Conservation (phyloP, 2,797 vertebrate genomes). For the Chelidonichthys spinosus region DNA sequence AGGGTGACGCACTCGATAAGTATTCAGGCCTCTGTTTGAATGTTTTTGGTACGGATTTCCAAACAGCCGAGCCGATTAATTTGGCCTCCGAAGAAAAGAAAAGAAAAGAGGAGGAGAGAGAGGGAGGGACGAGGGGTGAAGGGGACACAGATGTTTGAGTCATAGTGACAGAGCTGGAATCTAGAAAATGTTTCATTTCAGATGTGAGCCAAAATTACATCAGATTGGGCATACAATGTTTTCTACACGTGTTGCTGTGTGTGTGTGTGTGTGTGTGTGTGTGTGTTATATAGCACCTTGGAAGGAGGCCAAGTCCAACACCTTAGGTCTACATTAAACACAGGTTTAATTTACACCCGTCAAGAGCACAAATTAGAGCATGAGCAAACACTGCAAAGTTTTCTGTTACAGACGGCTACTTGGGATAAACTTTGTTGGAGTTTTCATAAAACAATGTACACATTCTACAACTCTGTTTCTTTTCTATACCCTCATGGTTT, state of each 20-base stretch:
- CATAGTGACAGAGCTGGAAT: conserved; percentile 50
- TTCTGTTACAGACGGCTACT: not conserved
- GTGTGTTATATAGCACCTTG: not conserved
- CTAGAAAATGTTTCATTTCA: conserved; percentile 50
- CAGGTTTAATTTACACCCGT: not conserved
- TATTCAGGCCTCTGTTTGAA: conserved; percentile 39
- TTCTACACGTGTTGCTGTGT: conserved; percentile 10
- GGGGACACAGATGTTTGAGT: conserved; percentile 33
- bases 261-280: not conserved
- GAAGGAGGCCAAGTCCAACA: conserved; percentile 13
- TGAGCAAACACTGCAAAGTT: not conserved
- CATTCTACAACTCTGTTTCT: conserved; percentile 1
- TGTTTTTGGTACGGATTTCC: conserved; percentile 39
- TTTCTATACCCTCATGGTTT: conserved; percentile 27
- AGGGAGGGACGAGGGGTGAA: not conserved
- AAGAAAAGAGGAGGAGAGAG: conserved; percentile 13
- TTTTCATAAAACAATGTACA: not conserved
- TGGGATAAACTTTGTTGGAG: not conserved
- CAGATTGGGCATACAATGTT: conserved; percentile 14
- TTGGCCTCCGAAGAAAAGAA: conserved; percentile 26
- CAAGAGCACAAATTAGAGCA: not conserved
- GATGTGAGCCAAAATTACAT: conserved; percentile 32
- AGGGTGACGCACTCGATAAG: conserved; percentile 39
- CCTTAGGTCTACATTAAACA: not conserved
- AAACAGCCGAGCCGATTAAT: conserved; percentile 45